Percentiles rank a stretch among this genome's conserved stretches.
Conservation (phyloP, 2,113 vertebrate species). For the Dasyurus viverrinus region DNA sequence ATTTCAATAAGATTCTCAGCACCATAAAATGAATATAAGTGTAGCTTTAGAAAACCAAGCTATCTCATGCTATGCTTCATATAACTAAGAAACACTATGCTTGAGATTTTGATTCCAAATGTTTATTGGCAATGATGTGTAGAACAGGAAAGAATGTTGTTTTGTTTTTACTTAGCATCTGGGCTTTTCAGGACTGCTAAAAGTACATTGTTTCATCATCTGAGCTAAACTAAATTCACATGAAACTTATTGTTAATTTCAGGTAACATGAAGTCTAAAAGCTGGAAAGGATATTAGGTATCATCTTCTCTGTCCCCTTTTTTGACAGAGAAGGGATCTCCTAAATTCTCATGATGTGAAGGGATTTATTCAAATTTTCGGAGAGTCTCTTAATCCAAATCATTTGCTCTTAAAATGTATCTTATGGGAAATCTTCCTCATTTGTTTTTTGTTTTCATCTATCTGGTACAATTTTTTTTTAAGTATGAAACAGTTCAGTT, state of each 20-base stretch:
- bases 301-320: background rate
- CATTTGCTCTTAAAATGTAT: background rate
- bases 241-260: constrained; percentile 15
- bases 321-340: background rate
- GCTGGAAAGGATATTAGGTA: background rate
- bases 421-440: background rate
- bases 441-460: background rate
- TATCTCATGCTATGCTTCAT: background rate
- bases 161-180: background rate
- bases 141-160: background rate
- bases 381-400: background rate
- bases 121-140: background rate
- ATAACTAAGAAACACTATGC: background rate
- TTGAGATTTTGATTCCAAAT: background rate
- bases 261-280: background rate
- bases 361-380: background rate
- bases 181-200: background rate
- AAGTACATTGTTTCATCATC: constrained; percentile 16
- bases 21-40: background rate
- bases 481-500: background rate
- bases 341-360: background rate
- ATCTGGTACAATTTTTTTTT: background rate
- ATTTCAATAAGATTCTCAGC: background rate
- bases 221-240: constrained; percentile 39
- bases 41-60: background rate